Conservation (phyloP, 2,113 vertebrate species). For the Pachypanchax playfairii region DNA sequence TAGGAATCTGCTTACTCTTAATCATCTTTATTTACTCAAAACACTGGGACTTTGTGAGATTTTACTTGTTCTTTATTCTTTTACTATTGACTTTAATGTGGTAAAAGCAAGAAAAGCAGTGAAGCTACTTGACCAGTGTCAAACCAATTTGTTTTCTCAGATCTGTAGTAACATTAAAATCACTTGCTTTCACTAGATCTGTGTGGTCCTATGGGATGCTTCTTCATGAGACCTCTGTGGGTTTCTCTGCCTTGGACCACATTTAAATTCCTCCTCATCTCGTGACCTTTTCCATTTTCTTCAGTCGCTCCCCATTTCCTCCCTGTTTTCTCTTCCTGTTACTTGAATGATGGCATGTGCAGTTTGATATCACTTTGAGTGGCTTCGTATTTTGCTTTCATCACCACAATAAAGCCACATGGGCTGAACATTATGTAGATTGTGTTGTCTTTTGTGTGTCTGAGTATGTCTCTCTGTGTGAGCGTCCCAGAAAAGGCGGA, state of each 20-base stretch:
- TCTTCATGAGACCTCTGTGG: too few relatives aligned
- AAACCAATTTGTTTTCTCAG: not conserved
- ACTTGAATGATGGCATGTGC: conserved; percentile 23
- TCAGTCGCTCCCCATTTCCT: not conserved
- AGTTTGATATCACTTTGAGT: conserved; percentile 7
- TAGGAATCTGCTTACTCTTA: too few relatives aligned
- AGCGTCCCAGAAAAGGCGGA: conserved; percentile 77
- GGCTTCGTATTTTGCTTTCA: conserved; percentile 17
- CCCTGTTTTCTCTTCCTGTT: not conserved
- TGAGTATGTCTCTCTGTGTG: conserved; percentile 52
- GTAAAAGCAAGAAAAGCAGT: not conserved
- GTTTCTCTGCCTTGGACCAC: too few relatives aligned
- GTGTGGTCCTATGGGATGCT: too few relatives aligned
- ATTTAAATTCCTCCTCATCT: not conserved
- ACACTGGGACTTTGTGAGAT: too few relatives aligned
- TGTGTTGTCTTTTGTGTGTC: conserved; percentile 28
- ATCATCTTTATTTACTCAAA: too few relatives aligned
- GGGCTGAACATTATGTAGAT: conserved; percentile 35
- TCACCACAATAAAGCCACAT: conserved; percentile 23
- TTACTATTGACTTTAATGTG: too few relatives aligned
- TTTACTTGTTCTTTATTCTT: too few relatives aligned
- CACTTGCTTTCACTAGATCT: too few relatives aligned
- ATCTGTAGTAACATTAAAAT: too few relatives aligned
- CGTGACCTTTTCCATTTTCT: not conserved
- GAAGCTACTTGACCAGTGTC: not conserved